Base-by-base conservation (phyloP, 2,797 vertebrate species). In the Platyrinchus mystaceus region DNA sequence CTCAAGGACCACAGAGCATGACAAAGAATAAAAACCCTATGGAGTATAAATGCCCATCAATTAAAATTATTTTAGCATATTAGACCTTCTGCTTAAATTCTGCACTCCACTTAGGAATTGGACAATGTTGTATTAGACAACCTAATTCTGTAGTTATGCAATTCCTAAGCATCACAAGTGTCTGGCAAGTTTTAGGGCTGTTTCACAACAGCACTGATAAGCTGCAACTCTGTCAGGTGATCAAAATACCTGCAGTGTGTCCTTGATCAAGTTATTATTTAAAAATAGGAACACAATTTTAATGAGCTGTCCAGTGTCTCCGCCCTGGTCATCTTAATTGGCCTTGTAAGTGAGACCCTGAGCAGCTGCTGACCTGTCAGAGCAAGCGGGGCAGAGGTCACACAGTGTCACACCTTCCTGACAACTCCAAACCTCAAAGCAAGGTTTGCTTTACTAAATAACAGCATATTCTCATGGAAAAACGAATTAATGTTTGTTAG, bases 181-280 rank as follows among this genome's bases (percentile, higher is more conserved):
- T 59, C 73, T 88, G 87, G 69, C 73, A 78, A 81, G 68, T 75
- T 87, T 87, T 41, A 78, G 53, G 68, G 34, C 55, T 67, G 12
- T 93, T 96, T 95, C 85, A 71, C 77, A 94, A 85, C 14, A 56
- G 52, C 41, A 73, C 36, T 56, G 75, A 75, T 81, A 81, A 41
- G 18, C 75, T 58, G 60, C 56, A 91, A 39, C 50, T 87, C 55
- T 73, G 30, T 94, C 90, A 94, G 50, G 55, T 87, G 75, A 96
- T 69, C 81, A 93, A 82, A 87, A 96, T 82, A 84, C 53, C 83
- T 79, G 49, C 75, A 60, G 73, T 23, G 43, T 87, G 84, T 53
- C 77, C 77, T 91, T 94, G 87, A 95, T 92, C 76, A 56, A 89
- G 92, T 93, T 97, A 96, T 92, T 96, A 75, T 87, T 95, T 96